These are phyloP conservation scores for Magallana angulata DNA, from an alignment of 1,140 invertebrate species.

Conservation along the genomic window DNA sequence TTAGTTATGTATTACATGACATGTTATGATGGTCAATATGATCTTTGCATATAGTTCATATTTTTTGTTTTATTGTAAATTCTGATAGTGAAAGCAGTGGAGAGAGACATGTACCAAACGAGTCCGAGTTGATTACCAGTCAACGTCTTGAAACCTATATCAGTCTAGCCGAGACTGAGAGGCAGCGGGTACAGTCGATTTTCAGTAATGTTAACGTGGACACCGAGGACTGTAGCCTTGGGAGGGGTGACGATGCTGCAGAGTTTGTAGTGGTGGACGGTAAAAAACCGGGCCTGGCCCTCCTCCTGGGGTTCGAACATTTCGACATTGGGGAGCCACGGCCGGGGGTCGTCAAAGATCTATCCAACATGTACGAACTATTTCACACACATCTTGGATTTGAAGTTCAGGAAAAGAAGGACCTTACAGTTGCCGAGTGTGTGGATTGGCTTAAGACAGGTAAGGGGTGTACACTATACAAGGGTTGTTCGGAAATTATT, in stretches of 20 bases:
- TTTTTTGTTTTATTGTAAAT: too few relatives aligned
- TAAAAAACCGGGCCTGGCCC: not conserved
- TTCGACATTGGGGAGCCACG: not conserved
- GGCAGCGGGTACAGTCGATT: not conserved
- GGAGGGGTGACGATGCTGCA: not conserved
- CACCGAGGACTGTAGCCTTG: not conserved
- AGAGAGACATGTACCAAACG: not conserved
- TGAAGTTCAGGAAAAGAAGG: not conserved
- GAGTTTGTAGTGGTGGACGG: not conserved
- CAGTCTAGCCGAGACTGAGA: too few relatives aligned
- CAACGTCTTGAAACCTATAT: too few relatives aligned
- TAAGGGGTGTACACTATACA: not conserved
- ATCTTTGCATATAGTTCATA: too few relatives aligned
- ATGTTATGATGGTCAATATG: too few relatives aligned
- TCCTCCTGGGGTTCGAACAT: not conserved
- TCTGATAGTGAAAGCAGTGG: not conserved
- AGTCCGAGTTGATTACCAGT: not conserved
- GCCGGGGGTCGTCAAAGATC: slow-evolving; percentile 21
- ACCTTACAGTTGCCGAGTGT: not conserved
- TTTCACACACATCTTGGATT: slow-evolving; percentile 8
- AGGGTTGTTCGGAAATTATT: too few relatives aligned
- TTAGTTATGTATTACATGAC: too few relatives aligned
- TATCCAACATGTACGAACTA: slow-evolving; percentile 1
- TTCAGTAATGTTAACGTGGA: not conserved
- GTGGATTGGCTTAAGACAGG: not conserved